Evolutionary conservation across 1,140 invertebrate species (phyloP).

Genomic region (Aphelinus atriplicis): DNA sequence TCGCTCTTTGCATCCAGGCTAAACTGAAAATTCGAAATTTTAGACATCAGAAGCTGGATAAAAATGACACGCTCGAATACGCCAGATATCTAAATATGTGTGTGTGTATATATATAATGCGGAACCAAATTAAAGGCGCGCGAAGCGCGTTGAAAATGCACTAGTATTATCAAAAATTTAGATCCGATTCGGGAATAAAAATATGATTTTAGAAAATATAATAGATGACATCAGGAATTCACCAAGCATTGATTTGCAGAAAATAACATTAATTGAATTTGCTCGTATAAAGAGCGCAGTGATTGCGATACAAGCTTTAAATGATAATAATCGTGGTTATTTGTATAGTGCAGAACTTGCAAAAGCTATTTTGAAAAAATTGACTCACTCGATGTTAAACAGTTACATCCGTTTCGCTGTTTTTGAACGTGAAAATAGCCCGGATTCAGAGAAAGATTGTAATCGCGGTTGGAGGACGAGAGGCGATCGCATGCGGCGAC

Average conservation of each 20-base stretch:
- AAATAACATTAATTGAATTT: neutral
- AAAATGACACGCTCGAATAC: too few species aligned
- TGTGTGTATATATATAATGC: neutral
- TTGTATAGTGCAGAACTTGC: conserved; percentile 5
- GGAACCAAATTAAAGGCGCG: too few species aligned
- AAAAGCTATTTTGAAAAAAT: neutral
- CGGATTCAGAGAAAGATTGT: neutral
- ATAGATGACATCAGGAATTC: neutral
- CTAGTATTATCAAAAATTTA: neutral
- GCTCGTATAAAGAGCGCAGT: conserved; percentile 12
- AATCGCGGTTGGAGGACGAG: too few species aligned
- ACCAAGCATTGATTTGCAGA: neutral
- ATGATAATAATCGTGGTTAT: conserved; percentile 15
- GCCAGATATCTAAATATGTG: too few species aligned
- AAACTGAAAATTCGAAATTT: too few species aligned
- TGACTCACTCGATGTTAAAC: neutral
- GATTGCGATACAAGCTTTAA: conserved; percentile 1
- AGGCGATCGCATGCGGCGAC: too few species aligned
- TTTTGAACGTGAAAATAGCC: neutral
- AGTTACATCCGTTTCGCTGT: conserved; percentile 10
- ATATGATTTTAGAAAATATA: neutral
- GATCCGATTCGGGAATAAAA: conserved; percentile 10
- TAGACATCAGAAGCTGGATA: too few species aligned
- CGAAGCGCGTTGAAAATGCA: too few species aligned
- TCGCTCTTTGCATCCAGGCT: too few species aligned